Evolutionary conservation across 1,140 invertebrate species (phyloP).

Genomic region (Goniozus legneri): DNA sequence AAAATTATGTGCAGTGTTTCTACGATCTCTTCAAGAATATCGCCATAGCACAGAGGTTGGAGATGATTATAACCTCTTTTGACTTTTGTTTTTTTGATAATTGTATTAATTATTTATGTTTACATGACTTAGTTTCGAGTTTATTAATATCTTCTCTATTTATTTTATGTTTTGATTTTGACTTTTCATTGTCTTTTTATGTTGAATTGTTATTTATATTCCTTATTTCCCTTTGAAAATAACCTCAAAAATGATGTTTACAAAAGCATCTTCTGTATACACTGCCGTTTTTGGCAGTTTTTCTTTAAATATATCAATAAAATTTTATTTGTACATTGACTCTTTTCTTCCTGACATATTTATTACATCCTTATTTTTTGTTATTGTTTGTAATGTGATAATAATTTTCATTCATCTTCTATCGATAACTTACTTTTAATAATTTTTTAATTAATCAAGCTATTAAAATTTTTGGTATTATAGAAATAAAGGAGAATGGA

Average conservation of each 20-base stretch:
- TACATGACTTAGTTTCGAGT: background rate
- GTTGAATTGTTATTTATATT: background rate
- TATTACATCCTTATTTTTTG: constrained; percentile 1
- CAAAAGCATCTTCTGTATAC: background rate
- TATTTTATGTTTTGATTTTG: too few relatives aligned
- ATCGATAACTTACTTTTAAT: too few relatives aligned
- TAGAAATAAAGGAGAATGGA: constrained; percentile 52
- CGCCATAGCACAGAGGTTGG: constrained; percentile 59
- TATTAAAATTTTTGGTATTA: constrained; percentile 35
- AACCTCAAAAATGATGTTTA: constrained; percentile 4
- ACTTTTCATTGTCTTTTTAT: background rate
- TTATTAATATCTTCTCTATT: too few relatives aligned
- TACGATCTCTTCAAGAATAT: constrained; percentile 59
- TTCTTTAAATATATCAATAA: too few relatives aligned
- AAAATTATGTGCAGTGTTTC: constrained; percentile 58
- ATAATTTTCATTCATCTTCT: background rate
- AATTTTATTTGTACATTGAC: too few relatives aligned
- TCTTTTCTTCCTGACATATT: background rate
- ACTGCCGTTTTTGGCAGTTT: background rate
- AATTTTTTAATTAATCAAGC: constrained; percentile 1
- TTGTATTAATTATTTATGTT: constrained; percentile 16
- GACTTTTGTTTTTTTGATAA: constrained; percentile 37
- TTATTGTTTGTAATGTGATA: background rate
- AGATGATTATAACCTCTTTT: constrained; percentile 38
- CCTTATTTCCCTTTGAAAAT: constrained; percentile 2